Conservation (phyloP, 2,888 invertebrate species). For the Luperina nickerlii region DNA sequence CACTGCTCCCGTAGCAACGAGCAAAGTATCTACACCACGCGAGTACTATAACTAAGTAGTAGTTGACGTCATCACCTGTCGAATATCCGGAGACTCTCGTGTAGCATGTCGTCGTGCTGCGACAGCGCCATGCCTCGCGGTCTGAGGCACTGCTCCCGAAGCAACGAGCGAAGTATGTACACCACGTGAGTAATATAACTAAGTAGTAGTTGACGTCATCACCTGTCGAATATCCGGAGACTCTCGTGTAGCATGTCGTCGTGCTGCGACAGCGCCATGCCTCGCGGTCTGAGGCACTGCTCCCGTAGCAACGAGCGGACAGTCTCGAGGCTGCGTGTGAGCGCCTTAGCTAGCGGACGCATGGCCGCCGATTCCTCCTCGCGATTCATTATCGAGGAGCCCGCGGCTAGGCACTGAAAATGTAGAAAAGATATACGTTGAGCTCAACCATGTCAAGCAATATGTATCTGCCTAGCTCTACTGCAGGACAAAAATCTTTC, state of each 20-base stretch:
- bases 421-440: neutral
- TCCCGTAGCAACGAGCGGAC: constrained; percentile 97
- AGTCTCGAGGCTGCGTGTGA: constrained; percentile 98
- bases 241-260: constrained; percentile 95
- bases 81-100: constrained; percentile 94
- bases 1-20: constrained; percentile 89
- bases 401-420: constrained; percentile 98
- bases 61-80: constrained; percentile 70
- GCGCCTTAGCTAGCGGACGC: constrained; percentile 98
- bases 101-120: constrained; percentile 93
- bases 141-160: constrained; percentile 92
- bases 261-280: constrained; percentile 87
- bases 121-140: constrained; percentile 90
- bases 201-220: neutral
- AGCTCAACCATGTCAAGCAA: neutral
- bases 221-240: constrained; percentile 91
- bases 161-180: neutral
- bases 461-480: neutral
- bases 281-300: constrained; percentile 94
- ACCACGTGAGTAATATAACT: neutral
- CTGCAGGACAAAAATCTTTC: too few species aligned
- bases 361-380: constrained; percentile 98
- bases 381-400: constrained; percentile 99
- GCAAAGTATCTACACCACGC: neutral
- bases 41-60: neutral